A percentile compares a stretch with the other conserved stretches of the same genome.
Evolutionary conservation across 2,797 vertebrate species (phyloP).

Genomic region (Alca torda): DNA sequence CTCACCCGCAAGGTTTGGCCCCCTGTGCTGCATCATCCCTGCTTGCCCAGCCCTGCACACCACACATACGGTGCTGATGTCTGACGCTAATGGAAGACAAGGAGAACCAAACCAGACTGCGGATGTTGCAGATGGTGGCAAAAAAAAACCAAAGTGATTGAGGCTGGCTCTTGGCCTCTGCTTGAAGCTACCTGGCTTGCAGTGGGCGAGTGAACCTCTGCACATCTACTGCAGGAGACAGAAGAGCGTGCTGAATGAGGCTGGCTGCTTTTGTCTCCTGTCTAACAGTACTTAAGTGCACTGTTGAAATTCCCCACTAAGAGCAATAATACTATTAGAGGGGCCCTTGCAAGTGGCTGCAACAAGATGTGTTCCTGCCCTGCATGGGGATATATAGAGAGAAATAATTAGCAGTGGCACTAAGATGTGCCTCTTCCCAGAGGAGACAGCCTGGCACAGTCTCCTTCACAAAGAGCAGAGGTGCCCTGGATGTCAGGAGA

Average conservation of each 20-base stretch:
- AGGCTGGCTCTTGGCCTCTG: background rate
- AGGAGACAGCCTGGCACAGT: background rate
- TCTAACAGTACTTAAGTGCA: background rate
- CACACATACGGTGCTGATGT: accelerated
- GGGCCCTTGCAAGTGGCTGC: background rate
- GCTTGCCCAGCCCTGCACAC: background rate
- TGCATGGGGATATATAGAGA: background rate
- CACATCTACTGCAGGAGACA: background rate
- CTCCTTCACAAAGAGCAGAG: slow-evolving; percentile 4
- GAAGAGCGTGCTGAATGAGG: background rate
- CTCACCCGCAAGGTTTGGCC: background rate
- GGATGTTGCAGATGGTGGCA: background rate
- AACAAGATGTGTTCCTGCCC: background rate
- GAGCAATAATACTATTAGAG: background rate
- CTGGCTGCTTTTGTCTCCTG: background rate
- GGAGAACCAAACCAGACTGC: background rate
- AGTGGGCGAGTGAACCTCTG: background rate
- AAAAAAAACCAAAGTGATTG: background rate
- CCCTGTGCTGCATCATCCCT: background rate
- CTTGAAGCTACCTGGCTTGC: background rate
- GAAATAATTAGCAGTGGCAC: background rate
- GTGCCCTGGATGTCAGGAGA: slow-evolving; percentile 16
- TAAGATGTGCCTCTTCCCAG: background rate
- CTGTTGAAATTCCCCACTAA: background rate
- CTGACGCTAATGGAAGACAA: background rate